Evolutionary conservation across 2,113 vertebrate species (phyloP), one percentile per base, ranked within the genome.

Genomic region (Tiliqua scincoides): DNA sequence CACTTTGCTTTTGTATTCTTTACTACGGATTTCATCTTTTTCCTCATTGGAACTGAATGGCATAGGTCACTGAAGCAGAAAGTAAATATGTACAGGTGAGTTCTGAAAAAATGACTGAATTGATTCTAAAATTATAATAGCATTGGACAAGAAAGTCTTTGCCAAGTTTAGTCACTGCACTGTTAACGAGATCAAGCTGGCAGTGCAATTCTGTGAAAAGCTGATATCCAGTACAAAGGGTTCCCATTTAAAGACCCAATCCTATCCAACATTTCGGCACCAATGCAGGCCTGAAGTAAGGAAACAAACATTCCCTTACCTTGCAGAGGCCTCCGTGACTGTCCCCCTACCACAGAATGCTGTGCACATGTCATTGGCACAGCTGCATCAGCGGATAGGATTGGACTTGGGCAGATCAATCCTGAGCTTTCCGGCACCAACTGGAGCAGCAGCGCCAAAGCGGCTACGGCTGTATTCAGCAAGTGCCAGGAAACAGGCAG

Each of bases 191-290:
- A 67, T 65, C 4, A 67, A 18, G 25, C 8, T 30, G 63, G 32
- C 18, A 71, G 0, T 20, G 23, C 14, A 0, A 4, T 62, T 79
- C 71, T 35, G 61, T 11, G 2, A 37, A 1, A 7, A 8, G 43
- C 25, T 86, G n/a, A 73, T 54, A 20, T 30, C 32, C 74, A 40
- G 79, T 48, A 48, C 43, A 48, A 48, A 8, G 43, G 43, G 43
- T 48, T 8, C 43, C 43, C 43, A 48, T 48, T 48, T 48, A 35
- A 80, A n/a, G n/a, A n/a, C n/a, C n/a, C n/a, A n/a, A n/a, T n/a
- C n/a, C n/a, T n/a, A n/a, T n/a, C n/a, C n/a, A n/a, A n/a, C n/a
- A n/a, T n/a, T n/a, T n/a, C n/a, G n/a, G n/a, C n/a, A n/a, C n/a
- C n/a, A n/a, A n/a, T n/a, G n/a, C n/a, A n/a, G n/a, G n/a, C n/a